These are phyloP conservation scores for Danio tinwini DNA, from an alignment of 2,797 vertebrate genomes.

Conservation along the genomic window DNA sequence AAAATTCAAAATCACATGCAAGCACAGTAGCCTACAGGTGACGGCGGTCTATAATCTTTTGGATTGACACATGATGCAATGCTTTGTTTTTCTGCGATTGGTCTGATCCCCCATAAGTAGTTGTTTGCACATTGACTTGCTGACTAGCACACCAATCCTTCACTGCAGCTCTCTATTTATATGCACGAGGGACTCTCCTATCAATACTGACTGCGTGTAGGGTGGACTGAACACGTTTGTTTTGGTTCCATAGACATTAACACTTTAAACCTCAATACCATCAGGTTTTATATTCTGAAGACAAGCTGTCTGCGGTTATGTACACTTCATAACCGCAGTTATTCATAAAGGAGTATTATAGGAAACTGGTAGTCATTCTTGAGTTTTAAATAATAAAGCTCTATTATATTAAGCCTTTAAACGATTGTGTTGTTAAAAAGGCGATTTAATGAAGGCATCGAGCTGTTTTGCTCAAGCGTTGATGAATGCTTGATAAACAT, in stretches of 20 bases:
- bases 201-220: slow-evolving; percentile 8
- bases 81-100: slow-evolving; percentile 43
- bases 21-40: not conserved
- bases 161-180: slow-evolving; percentile 44
- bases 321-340: not conserved
- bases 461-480: not conserved
- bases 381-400: not conserved
- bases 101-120: slow-evolving; percentile 26
- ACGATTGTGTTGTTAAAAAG: not conserved
- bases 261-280: not conserved
- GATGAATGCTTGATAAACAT: slow-evolving; percentile 4
- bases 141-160: slow-evolving; percentile 32
- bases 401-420: not conserved
- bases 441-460: not conserved
- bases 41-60: slow-evolving; percentile 35
- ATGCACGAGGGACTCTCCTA: not conserved
- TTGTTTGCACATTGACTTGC: slow-evolving; percentile 18
- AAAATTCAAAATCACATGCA: not conserved
- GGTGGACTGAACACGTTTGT: not conserved
- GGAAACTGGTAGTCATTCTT: not conserved
- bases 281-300: not conserved
- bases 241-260: not conserved
- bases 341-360: not conserved
- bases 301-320: not conserved
- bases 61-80: slow-evolving; percentile 47